Conservation (phyloP, 2,888 invertebrate genomes). For the Acheta domesticus region DNA sequence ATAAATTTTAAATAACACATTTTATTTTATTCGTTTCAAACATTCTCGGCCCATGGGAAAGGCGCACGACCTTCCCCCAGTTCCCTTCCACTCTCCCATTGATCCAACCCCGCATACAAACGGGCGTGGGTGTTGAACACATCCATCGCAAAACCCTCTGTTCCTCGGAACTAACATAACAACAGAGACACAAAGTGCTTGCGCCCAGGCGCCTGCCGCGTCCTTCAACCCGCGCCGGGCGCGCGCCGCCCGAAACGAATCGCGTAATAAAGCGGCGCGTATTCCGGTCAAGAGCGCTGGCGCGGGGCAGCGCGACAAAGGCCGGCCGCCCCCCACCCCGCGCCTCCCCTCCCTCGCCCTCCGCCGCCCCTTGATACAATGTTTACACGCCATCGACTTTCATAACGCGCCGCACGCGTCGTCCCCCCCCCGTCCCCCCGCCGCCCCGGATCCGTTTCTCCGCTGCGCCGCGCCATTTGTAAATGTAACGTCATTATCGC, state of each 20-base stretch:
- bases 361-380: background rate
- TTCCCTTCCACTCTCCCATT: no score
- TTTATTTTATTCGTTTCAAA: no score
- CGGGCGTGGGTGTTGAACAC: no score
- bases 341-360: background rate
- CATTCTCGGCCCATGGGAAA: no score
- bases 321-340: background rate
- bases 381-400: constrained; percentile 5
- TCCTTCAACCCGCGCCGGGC: background rate
- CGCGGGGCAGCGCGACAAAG: background rate
- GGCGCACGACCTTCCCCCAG: no score
- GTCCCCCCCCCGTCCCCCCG: background rate
- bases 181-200: no score
- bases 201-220: no score
- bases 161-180: no score
- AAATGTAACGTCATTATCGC: background rate
- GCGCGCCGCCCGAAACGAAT: background rate
- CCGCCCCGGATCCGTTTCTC: background rate
- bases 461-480: background rate
- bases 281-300: background rate
- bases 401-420: background rate
- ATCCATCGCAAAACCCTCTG: no score
- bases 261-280: background rate
- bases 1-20: no score
- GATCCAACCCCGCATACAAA: no score